Conservation (phyloP, 1,140 invertebrate species). For the Neotoxoptera formosana region DNA sequence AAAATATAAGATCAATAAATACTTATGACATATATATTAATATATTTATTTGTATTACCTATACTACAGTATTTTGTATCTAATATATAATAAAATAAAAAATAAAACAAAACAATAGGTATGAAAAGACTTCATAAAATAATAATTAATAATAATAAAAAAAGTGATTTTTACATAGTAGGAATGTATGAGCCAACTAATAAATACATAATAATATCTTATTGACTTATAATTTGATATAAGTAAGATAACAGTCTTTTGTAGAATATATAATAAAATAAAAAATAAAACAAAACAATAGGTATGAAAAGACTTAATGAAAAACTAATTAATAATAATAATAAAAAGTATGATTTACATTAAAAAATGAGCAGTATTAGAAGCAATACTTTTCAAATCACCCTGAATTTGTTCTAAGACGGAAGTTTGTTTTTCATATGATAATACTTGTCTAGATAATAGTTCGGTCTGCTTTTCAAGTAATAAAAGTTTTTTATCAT, state of each 20-base stretch:
- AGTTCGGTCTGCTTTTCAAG: neutral
- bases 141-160: too few species aligned
- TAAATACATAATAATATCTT: neutral
- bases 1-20: neutral
- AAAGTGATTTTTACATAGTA: neutral
- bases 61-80: neutral
- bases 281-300: too few species aligned
- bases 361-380: neutral
- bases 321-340: neutral
- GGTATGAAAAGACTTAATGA: neutral
- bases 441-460: neutral
- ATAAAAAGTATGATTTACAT: neutral
- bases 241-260: neutral
- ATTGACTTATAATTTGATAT: neutral
- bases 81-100: neutral
- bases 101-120: too few species aligned
- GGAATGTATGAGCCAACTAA: neutral
- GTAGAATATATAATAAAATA: neutral
- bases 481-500: neutral
- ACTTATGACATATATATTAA: too few species aligned
- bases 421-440: conserved; percentile 12
- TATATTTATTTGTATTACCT: too few species aligned
- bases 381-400: neutral
- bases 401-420: neutral
- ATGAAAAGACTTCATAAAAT: too few species aligned